phyloP scores from a whole-genome alignment of 2,797 vertebrate genomes.

The Acanthiza pusilla region DNA sequence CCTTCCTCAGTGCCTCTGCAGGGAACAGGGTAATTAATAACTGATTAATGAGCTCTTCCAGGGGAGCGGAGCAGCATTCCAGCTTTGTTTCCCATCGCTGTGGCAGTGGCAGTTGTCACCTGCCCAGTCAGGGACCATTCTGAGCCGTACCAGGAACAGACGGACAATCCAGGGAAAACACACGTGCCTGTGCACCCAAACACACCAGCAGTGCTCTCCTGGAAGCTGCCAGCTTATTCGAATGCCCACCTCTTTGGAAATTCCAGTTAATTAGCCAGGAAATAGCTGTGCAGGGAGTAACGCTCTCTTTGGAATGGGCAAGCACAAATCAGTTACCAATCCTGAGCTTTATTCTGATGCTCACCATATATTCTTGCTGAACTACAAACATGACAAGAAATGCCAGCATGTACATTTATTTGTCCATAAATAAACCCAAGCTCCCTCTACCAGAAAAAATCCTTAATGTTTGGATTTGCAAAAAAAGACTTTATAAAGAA shows the following conservation, averaged over 20 bases:
- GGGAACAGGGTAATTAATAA: background rate
- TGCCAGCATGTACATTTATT: background rate
- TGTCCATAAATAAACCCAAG: background rate
- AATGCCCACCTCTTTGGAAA: background rate
- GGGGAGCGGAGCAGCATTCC: background rate
- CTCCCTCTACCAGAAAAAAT: background rate
- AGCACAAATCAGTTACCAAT: background rate
- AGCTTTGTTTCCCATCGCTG: rapidly evolving
- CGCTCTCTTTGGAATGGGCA: rapidly evolving
- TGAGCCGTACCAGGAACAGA: background rate
- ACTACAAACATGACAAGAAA: background rate
- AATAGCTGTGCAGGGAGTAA: background rate
- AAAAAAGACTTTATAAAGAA: background rate
- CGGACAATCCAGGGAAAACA: background rate
- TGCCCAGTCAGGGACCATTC: background rate
- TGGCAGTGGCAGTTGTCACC: background rate
- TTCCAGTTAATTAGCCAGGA: background rate
- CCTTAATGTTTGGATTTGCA: background rate
- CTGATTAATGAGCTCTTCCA: background rate
- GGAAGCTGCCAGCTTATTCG: background rate
- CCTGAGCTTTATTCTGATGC: background rate
- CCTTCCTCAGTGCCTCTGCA: background rate
- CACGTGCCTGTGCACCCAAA: rapidly evolving
- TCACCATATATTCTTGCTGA: background rate
- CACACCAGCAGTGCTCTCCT: background rate